phyloP scores from a whole-genome alignment of 2,797 vertebrate genomes.

The Denticeps clupeoides region DNA sequence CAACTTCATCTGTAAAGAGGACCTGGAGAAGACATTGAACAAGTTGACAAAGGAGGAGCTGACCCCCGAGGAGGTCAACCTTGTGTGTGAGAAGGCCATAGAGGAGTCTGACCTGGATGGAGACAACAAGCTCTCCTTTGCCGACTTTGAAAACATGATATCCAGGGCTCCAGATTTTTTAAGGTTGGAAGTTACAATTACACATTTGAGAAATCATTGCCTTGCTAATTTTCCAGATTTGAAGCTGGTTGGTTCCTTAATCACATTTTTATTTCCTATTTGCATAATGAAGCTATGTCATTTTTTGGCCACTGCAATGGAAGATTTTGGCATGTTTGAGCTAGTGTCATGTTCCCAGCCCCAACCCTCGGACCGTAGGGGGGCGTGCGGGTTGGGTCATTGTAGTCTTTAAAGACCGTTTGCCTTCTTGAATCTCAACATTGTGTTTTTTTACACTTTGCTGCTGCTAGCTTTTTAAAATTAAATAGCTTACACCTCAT shows the following conservation, averaged over 20 bases:
- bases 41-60: conserved; percentile 88
- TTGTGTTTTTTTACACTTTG: no score
- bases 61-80: conserved; percentile 80
- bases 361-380: no score
- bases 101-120: conserved; percentile 94
- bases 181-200: conserved; percentile 59
- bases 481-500: no score
- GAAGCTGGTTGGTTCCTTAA: background rate
- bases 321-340: no score
- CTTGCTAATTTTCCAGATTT: no score
- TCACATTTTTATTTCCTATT: background rate
- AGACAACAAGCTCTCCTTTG: conserved; percentile 83
- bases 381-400: no score
- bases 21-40: conserved; percentile 86
- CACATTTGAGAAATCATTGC: background rate
- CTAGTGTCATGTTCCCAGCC: no score
- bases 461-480: no score
- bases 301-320: no score
- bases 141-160: conserved; percentile 98
- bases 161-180: conserved; percentile 93
- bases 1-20: conserved; percentile 94
- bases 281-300: no score
- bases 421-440: no score
- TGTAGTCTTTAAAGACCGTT: no score
- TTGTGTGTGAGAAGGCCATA: conserved; percentile 92